Percentiles rank a stretch among this genome's conserved stretches.
These are phyloP conservation scores for Bellardia pandia DNA, from an alignment of 2,888 invertebrate species.

Conservation along the genomic window DNA sequence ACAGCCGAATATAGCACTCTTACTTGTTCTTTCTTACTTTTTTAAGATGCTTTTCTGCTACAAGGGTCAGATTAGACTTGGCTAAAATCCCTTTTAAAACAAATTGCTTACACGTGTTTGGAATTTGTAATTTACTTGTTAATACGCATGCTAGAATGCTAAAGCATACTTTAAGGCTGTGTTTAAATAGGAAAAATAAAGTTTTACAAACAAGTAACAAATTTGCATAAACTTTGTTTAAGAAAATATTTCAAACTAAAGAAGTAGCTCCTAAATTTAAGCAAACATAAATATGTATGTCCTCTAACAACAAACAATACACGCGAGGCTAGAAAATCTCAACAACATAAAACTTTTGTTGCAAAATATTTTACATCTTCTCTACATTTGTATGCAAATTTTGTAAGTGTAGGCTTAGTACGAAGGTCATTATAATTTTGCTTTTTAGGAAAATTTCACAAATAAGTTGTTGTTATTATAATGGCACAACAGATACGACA, in stretches of 20 bases:
- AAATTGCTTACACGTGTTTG: conserved; percentile 40
- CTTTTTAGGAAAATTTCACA: background rate
- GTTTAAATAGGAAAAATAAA: background rate
- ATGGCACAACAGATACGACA: no score
- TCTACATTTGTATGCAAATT: conserved; percentile 33
- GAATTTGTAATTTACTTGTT: background rate
- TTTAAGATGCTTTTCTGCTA: background rate
- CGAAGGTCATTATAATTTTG: conserved; percentile 1
- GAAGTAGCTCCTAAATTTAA: background rate
- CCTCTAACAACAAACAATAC: background rate
- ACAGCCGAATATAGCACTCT: no score
- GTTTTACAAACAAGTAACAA: no score
- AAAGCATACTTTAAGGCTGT: background rate
- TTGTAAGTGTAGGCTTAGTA: background rate
- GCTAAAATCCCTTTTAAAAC: conserved; percentile 10
- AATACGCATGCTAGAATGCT: background rate
- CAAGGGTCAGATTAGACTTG: conserved; percentile 40
- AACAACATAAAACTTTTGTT: conserved; percentile 1
- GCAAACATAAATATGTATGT: background rate
- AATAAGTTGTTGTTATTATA: background rate
- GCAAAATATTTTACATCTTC: conserved; percentile 25
- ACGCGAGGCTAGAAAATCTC: background rate
- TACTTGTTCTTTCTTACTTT: background rate
- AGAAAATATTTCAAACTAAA: background rate
- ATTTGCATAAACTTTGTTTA: no score